phyloP scores from a whole-genome alignment of 2,797 vertebrate genomes.

The Pseudochromis fuscus region DNA sequence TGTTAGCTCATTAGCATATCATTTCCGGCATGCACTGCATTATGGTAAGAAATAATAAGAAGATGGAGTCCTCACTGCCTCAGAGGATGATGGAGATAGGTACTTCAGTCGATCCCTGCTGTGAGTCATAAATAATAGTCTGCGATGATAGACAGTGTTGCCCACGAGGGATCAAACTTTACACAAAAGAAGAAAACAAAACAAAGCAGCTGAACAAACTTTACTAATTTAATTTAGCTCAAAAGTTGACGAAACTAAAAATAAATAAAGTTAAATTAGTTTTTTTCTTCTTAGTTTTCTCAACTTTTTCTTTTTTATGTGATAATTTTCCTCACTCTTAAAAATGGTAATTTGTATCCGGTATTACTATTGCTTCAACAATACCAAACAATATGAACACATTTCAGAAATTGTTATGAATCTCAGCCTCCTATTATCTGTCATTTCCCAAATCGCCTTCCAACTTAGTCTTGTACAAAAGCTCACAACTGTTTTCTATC shows the following conservation, averaged over 20 bases:
- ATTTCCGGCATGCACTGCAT: neutral
- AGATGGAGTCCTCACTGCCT: neutral
- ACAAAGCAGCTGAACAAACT: no score
- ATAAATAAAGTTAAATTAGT: neutral
- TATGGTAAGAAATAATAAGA: neutral
- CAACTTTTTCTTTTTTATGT: neutral
- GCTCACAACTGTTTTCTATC: neutral
- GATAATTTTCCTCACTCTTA: neutral
- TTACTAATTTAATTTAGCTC: no score
- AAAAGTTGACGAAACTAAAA: neutral
- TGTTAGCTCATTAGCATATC: no score
- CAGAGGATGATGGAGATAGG: neutral
- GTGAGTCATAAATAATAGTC: constrained; percentile 7
- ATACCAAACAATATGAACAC: neutral
- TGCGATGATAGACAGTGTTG: no score
- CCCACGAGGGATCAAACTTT: no score
- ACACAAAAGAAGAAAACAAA: no score
- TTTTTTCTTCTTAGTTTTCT: neutral
- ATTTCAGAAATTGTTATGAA: neutral
- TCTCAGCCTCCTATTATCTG: neutral
- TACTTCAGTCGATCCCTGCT: neutral
- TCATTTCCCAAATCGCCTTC: neutral
- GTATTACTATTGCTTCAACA: neutral
- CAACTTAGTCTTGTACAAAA: constrained; percentile 7
- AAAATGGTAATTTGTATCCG: neutral